A percentile compares a stretch with the other conserved stretches of the same genome.
phyloP scores from a whole-genome alignment of 2,888 invertebrate genomes.

The Odontothrips loti region DNA sequence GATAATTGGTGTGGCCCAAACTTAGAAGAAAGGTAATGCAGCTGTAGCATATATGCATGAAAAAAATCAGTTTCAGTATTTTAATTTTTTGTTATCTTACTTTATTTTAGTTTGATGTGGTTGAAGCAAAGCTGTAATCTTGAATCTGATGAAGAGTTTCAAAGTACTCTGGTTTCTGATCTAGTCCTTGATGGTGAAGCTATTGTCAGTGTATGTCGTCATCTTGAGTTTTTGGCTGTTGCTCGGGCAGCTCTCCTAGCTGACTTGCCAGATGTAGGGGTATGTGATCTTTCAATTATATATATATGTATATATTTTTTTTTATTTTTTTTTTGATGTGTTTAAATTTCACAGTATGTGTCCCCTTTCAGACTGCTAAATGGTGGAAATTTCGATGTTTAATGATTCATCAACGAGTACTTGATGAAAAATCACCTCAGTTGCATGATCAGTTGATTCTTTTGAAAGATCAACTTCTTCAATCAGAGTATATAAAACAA shows the following conservation, averaged over 20 bases:
- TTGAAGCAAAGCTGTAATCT: conserved; percentile 36
- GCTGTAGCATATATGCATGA: not conserved
- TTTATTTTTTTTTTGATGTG: not conserved
- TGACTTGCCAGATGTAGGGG: conserved; percentile 31
- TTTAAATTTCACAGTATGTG: not conserved
- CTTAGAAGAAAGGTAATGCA: not conserved
- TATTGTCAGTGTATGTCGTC: conserved; percentile 58
- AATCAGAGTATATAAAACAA: conserved; percentile 44
- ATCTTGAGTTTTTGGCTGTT: conserved; percentile 51
- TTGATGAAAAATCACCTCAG: conserved; percentile 71
- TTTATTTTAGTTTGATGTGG: not conserved
- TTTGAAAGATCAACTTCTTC: conserved; percentile 48
- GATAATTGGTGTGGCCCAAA: conserved; percentile 77
- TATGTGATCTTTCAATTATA: not conserved
- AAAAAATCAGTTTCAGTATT: not conserved
- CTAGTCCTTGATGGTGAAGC: conserved; percentile 63
- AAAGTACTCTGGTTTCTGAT: conserved; percentile 43
- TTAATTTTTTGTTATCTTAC: not conserved
- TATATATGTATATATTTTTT: not conserved
- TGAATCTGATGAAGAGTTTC: conserved; percentile 42
- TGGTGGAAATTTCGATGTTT: conserved; percentile 76
- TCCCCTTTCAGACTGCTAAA: conserved; percentile 46
- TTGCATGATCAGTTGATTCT: conserved; percentile 58
- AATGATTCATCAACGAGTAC: conserved; percentile 66
- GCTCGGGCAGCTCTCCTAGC: conserved; percentile 41